phyloP scores from a whole-genome alignment of 2,113 vertebrate species.

The Pelodiscus sinensis region DNA sequence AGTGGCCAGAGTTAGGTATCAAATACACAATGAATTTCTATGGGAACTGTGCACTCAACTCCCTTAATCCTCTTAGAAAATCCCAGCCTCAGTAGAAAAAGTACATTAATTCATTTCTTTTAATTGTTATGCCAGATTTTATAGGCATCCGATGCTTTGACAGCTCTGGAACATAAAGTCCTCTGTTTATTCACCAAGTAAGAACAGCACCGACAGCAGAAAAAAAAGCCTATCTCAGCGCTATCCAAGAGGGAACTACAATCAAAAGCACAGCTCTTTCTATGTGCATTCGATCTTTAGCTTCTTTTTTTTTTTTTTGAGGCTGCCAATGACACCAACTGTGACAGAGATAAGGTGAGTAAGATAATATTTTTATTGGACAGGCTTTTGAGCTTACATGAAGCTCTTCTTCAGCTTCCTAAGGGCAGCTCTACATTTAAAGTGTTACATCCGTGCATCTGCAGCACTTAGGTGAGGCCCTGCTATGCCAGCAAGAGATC shows the following conservation, averaged over 20 bases:
- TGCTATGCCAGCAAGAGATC: no score
- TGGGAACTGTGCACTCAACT: background rate
- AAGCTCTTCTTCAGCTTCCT: background rate
- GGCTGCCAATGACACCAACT: background rate
- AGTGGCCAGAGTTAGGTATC: background rate
- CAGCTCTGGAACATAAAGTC: background rate
- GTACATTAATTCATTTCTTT: background rate
- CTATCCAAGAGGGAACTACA: background rate
- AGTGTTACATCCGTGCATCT: no score
- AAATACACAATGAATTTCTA: background rate
- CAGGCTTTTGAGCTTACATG: no score
- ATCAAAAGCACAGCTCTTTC: background rate
- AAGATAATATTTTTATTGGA: background rate
- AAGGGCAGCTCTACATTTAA: no score
- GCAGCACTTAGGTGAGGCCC: no score
- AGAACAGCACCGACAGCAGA: background rate
- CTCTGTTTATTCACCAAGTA: background rate
- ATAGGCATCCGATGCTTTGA: background rate
- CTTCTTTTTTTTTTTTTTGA: background rate
- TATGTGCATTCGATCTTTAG: background rate
- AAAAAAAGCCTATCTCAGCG: background rate
- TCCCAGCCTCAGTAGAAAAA: background rate
- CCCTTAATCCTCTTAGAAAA: background rate
- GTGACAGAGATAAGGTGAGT: background rate
- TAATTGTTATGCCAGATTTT: background rate